phyloP scores from a whole-genome alignment of 2,113 vertebrate genomes.

The Nothoprocta perdicaria region DNA sequence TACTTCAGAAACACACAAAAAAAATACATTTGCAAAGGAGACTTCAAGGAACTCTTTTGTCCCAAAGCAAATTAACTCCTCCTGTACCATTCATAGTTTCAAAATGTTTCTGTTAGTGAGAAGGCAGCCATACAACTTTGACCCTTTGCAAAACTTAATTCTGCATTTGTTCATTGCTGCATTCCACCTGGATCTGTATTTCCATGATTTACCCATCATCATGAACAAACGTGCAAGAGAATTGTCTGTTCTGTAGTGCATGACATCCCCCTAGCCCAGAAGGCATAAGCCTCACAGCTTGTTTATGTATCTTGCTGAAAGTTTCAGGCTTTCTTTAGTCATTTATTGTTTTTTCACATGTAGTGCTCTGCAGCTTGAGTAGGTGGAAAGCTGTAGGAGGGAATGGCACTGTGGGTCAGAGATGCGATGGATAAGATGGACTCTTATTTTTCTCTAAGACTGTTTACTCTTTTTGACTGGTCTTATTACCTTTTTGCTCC shows the following conservation, averaged over 20 bases:
- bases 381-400: background rate
- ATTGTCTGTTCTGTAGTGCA: background rate
- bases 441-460: background rate
- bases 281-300: background rate
- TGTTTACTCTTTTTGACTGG: background rate
- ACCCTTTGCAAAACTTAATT: background rate
- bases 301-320: background rate
- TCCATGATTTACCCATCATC: background rate
- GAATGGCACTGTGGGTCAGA: fast-evolving
- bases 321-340: background rate
- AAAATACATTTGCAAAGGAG: background rate
- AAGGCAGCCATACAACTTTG: background rate
- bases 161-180: background rate
- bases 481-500: background rate
- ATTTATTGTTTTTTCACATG: background rate
- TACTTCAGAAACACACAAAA: background rate
- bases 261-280: fast-evolving
- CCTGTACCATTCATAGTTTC: background rate
- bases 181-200: fast-evolving
- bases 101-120: background rate
- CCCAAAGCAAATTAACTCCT: background rate
- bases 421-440: background rate
- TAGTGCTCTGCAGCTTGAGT: background rate
- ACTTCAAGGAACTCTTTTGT: background rate
- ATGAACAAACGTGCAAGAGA: fast-evolving